These are phyloP conservation scores for Ceyx melanurus DNA, from an alignment of 2,113 vertebrate genomes.

Conservation along the genomic window DNA sequence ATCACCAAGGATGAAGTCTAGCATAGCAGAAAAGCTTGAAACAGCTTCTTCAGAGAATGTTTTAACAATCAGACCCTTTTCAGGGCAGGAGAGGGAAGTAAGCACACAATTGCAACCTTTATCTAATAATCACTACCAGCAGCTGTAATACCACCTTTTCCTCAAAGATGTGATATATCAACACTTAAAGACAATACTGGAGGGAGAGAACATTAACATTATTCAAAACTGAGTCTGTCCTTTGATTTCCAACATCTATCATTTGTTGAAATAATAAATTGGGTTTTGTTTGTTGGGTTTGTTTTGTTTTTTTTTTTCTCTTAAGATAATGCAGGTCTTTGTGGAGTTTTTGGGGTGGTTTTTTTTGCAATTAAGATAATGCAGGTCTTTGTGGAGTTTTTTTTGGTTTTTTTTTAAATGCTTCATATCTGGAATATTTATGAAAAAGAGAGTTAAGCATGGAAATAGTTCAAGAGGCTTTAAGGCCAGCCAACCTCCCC, in stretches of 20 bases:
- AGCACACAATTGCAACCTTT: conserved; percentile 51
- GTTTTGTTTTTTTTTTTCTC: not conserved
- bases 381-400: not conserved
- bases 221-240: not conserved
- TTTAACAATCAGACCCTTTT: conserved; percentile 64
- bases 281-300: too few species aligned
- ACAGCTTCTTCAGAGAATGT: conserved; percentile 64
- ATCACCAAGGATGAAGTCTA: conserved; percentile 53
- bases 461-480: conserved; percentile 8
- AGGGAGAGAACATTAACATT: not conserved
- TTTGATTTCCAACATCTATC: not conserved
- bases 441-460: not conserved
- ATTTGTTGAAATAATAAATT: conserved; percentile 2
- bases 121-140: conserved; percentile 27
- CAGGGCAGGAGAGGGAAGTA: not conserved
- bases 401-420: not conserved
- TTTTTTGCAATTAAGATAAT: not conserved
- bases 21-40: conserved; percentile 37
- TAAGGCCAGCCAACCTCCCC: not conserved
- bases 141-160: not conserved
- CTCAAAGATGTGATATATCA: not conserved
- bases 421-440: not conserved
- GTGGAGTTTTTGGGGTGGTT: not conserved
- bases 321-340: not conserved
- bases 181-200: not conserved